These are phyloP conservation scores for Alfaro cultratus DNA, from an alignment of 2,797 vertebrate species.

Conservation along the genomic window DNA sequence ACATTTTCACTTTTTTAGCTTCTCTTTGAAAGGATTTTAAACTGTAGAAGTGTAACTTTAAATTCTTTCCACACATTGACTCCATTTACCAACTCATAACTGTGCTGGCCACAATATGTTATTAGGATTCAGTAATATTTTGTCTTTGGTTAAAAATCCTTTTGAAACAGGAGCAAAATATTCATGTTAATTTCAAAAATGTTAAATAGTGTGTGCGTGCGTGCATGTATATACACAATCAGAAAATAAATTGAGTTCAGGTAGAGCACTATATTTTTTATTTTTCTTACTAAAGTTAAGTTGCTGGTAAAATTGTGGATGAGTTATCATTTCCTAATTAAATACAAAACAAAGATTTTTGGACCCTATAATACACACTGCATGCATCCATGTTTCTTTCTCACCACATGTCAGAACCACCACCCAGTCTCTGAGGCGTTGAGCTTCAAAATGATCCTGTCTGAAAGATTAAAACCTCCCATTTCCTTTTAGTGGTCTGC, in stretches of 20 bases:
- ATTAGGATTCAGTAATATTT: not conserved
- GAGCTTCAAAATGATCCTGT: slow-evolving; percentile 16
- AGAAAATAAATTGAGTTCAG: not conserved
- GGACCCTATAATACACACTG: no score
- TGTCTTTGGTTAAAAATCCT: not conserved
- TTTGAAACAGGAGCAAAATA: not conserved
- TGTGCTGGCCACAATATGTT: not conserved
- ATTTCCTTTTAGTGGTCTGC: slow-evolving; percentile 5
- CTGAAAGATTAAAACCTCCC: slow-evolving; percentile 27
- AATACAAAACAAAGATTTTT: not conserved
- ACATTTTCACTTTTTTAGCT: not conserved
- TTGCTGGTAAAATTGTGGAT: not conserved
- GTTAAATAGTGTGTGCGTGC: no score
- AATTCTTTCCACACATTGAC: not conserved
- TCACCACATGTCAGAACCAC: not conserved
- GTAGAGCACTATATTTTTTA: not conserved
- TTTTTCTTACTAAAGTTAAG: not conserved
- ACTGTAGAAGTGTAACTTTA: not conserved
- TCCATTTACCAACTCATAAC: not conserved
- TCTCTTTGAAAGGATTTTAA: not conserved
- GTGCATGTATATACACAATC: not conserved
- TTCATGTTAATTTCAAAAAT: no score
- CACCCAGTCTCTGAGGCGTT: slow-evolving; percentile 42
- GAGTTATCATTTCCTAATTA: not conserved
- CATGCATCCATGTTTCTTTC: not conserved